A percentile compares a stretch with the other conserved stretches of the same genome.
phyloP scores from a whole-genome alignment of 2,888 invertebrate species.

The Mactromeris polynyma region DNA sequence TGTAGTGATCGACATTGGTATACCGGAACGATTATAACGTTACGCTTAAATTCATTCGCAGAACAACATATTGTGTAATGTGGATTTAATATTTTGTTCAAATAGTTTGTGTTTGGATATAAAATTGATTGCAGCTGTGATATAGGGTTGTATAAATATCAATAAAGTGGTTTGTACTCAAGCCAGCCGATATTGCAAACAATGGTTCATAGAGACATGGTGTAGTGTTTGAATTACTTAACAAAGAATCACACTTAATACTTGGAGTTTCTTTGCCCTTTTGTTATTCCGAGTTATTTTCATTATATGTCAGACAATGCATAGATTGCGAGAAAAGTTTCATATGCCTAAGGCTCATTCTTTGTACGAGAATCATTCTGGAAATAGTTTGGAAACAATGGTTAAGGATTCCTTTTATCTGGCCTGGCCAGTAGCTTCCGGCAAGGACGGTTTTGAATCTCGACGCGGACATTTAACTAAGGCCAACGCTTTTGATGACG shows the following conservation, averaged over 20 bases:
- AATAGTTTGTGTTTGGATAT: too few relatives aligned
- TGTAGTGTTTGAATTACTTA: background rate
- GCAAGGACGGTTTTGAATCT: background rate
- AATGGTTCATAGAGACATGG: too few relatives aligned
- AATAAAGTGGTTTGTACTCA: too few relatives aligned
- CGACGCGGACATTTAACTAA: slow-evolving; percentile 49
- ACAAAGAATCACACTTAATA: background rate
- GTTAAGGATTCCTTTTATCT: slow-evolving; percentile 73
- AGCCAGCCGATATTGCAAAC: too few relatives aligned
- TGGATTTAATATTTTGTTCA: too few relatives aligned
- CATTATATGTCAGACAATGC: slow-evolving; percentile 37
- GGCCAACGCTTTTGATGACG: slow-evolving; percentile 60
- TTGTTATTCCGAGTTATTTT: background rate
- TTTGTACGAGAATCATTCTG: slow-evolving; percentile 38
- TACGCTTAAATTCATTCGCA: too few relatives aligned
- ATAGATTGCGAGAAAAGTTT: slow-evolving; percentile 59
- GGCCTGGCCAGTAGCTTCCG: slow-evolving; percentile 71
- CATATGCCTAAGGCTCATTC: slow-evolving; percentile 61
- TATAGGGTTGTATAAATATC: too few relatives aligned
- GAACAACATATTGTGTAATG: too few relatives aligned
- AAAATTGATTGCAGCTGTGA: too few relatives aligned
- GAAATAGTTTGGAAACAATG: slow-evolving; percentile 71
- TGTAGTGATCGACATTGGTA: too few relatives aligned
- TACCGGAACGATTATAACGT: too few relatives aligned
- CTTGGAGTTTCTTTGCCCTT: background rate